Percentiles rank a stretch among this genome's conserved stretches.
These are phyloP conservation scores for Enteromius treurensis DNA, from an alignment of 2,797 vertebrate species.

Conservation along the genomic window DNA sequence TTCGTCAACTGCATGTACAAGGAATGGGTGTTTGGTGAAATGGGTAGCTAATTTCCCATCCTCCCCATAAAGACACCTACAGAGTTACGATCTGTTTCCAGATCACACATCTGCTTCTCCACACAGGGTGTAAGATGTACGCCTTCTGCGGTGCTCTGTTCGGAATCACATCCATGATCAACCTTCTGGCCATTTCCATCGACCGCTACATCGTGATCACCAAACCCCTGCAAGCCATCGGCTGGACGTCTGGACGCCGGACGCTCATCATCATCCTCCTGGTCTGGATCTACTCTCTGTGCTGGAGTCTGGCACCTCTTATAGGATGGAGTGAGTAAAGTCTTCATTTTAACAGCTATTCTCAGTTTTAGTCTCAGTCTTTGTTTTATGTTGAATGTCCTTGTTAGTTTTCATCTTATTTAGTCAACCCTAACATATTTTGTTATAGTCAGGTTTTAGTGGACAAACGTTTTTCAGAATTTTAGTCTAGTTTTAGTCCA, in stretches of 20 bases:
- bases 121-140: constrained; percentile 79
- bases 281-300: constrained; percentile 84
- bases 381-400: too few relatives aligned
- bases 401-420: too few relatives aligned
- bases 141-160: constrained; percentile 86
- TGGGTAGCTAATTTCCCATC: constrained; percentile 68
- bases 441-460: too few relatives aligned
- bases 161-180: constrained; percentile 87
- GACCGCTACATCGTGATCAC: constrained; percentile 88
- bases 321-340: constrained; percentile 83
- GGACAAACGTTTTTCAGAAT: too few relatives aligned
- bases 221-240: constrained; percentile 79
- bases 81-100: background rate
- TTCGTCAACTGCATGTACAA: constrained; percentile 83
- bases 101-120: background rate
- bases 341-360: background rate
- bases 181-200: constrained; percentile 82
- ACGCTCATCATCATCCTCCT: constrained; percentile 76
- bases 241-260: constrained; percentile 77
- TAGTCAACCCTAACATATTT: too few relatives aligned
- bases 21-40: constrained; percentile 84
- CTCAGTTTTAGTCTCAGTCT: too few relatives aligned
- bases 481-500: too few relatives aligned
- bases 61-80: background rate
- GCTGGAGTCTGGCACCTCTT: constrained; percentile 86